Evolutionary conservation across 2,113 vertebrate species (phyloP).

Genomic region (Muntiacus muntjak): DNA sequence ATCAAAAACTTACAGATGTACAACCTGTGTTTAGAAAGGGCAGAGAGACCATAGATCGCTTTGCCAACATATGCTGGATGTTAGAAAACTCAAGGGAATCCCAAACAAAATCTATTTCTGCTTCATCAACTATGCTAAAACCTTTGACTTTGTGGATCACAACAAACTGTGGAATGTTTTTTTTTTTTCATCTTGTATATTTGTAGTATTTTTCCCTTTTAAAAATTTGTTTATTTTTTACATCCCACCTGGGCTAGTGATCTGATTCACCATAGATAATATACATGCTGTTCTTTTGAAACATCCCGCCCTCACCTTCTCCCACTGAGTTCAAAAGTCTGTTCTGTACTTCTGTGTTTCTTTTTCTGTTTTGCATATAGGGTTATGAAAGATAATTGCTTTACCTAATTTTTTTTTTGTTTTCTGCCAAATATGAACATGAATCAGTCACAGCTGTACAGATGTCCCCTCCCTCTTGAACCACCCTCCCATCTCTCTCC

Average conservation of each 20-base stretch:
- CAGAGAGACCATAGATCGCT: neutral
- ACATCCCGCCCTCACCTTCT: no score
- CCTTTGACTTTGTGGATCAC: neutral
- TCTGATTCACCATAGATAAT: no score
- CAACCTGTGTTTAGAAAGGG: neutral
- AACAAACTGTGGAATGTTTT: neutral
- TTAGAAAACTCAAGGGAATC: neutral
- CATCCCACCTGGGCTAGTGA: no score
- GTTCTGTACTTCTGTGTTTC: no score
- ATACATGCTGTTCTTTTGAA: no score
- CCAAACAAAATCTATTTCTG: neutral
- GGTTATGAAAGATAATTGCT: neutral
- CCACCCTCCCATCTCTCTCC: neutral
- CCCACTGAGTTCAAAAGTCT: no score
- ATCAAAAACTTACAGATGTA: neutral
- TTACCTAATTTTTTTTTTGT: neutral
- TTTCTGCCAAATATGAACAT: neutral
- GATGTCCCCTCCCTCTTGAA: neutral
- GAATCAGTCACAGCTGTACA: neutral
- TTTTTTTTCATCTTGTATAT: neutral
- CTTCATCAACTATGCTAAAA: neutral
- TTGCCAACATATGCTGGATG: neutral
- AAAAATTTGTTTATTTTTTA: neutral
- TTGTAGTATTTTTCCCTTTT: neutral
- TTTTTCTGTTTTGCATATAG: no score